Evolutionary conservation across 1,140 invertebrate species (phyloP).

Genomic region (Saccostrea cuccullata): DNA sequence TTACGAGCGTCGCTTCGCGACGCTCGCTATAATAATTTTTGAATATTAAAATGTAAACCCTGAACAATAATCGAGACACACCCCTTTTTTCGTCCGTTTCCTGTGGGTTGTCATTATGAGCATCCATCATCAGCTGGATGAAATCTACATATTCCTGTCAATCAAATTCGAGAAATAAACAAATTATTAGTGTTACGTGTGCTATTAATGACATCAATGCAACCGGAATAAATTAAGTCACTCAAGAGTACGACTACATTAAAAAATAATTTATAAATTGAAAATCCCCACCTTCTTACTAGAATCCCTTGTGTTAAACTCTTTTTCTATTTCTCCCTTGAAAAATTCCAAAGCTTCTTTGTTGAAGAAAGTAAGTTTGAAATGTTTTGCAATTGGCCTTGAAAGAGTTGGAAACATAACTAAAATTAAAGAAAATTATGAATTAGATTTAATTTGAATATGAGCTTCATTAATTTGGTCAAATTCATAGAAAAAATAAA

Average conservation of each 20-base stretch:
- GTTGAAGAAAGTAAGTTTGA: not conserved
- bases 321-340: not conserved
- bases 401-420: not conserved
- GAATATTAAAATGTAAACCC: no score
- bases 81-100: not conserved
- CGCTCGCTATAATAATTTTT: no score
- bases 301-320: not conserved
- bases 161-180: not conserved
- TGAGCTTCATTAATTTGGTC: no score
- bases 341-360: not conserved
- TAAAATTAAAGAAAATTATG: not conserved
- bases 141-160: slow-evolving; percentile 40
- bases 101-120: not conserved
- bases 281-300: not conserved
- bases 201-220: no score
- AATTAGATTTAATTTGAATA: no score
- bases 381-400: not conserved
- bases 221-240: no score
- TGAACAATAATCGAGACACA: no score
- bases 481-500: no score
- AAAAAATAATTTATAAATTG: no score
- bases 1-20: no score
- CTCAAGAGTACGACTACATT: no score
- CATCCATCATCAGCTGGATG: slow-evolving; percentile 30
- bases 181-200: no score